Evolutionary conservation across 1,140 invertebrate species (phyloP).

Genomic region (Gonioctena quinquepunctata): DNA sequence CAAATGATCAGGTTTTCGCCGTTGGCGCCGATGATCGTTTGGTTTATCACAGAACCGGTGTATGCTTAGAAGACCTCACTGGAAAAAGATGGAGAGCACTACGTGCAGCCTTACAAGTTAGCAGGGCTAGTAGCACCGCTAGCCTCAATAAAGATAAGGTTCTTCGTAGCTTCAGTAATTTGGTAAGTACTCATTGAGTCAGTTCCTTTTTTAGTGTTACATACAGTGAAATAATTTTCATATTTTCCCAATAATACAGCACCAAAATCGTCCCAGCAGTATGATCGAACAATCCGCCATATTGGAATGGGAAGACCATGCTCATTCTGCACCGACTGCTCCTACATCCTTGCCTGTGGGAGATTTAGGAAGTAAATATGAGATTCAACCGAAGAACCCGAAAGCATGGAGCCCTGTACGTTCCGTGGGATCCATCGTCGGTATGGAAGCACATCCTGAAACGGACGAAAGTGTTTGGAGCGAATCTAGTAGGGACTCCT

Average conservation of each 20-base stretch:
- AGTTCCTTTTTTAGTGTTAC: background rate
- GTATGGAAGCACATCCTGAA: constrained; percentile 79
- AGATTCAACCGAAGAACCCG: constrained; percentile 66
- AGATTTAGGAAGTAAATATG: constrained; percentile 55
- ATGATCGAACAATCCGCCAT: constrained; percentile 57
- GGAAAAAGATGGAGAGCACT: constrained; percentile 85
- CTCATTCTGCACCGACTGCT: constrained; percentile 63
- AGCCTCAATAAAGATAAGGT: constrained; percentile 61
- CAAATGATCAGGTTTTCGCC: constrained; percentile 83
- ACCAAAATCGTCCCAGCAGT: constrained; percentile 59
- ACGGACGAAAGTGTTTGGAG: constrained; percentile 79
- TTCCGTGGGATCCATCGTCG: constrained; percentile 77
- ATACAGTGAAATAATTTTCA: too few relatives aligned
- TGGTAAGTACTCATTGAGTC: background rate
- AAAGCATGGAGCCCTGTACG: constrained; percentile 82
- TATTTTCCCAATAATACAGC: background rate
- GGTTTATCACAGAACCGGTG: constrained; percentile 79
- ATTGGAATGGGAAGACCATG: constrained; percentile 64
- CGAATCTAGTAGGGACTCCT: constrained; percentile 69
- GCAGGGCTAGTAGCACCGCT: constrained; percentile 75
- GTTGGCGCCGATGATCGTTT: constrained; percentile 72
- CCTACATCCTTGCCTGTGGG: constrained; percentile 49
- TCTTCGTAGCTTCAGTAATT: constrained; percentile 55
- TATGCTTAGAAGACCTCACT: constrained; percentile 75
- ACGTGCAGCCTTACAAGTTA: constrained; percentile 76